These are phyloP conservation scores for Stichopus chloronotus DNA, from an alignment of 35 echinoderm and acorn worm species.

Conservation along the genomic window DNA sequence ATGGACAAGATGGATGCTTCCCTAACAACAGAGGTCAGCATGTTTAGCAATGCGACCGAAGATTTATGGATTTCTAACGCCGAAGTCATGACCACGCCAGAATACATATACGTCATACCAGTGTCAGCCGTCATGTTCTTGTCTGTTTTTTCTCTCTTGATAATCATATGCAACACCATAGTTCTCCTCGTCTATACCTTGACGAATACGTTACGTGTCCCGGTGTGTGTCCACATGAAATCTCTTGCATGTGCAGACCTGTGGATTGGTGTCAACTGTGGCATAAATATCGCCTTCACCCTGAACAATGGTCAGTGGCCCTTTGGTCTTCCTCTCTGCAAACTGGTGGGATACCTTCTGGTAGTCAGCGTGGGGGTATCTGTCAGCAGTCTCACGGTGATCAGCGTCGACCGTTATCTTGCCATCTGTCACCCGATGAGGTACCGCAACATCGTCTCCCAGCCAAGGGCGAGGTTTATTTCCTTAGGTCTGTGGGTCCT, in stretches of 20 bases:
- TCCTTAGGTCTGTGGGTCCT: slow-evolving; percentile 60
- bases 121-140: slow-evolving; percentile 32
- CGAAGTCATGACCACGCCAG: neutral
- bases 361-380: slow-evolving; percentile 65
- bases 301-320: slow-evolving; percentile 61
- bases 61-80: neutral
- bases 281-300: slow-evolving; percentile 58
- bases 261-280: slow-evolving; percentile 71
- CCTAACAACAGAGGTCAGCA: neutral
- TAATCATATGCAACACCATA: slow-evolving; percentile 64
- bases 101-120: slow-evolving; percentile 34
- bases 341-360: slow-evolving; percentile 63
- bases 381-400: slow-evolving; percentile 63
- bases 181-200: slow-evolving; percentile 66
- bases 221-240: slow-evolving; percentile 70
- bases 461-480: slow-evolving; percentile 29
- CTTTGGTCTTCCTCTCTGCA: slow-evolving; percentile 56
- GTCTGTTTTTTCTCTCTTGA: slow-evolving; percentile 59
- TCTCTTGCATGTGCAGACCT: slow-evolving; percentile 79
- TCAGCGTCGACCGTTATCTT: slow-evolving; percentile 78
- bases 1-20: neutral
- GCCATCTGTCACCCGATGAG: slow-evolving; percentile 70
- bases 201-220: slow-evolving; percentile 57
- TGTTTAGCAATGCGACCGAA: neutral
- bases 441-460: slow-evolving; percentile 65